A percentile compares a stretch with the other conserved stretches of the same genome.
These are phyloP conservation scores for Agrypnus murinus DNA, from an alignment of 2,888 invertebrate species.

Conservation along the genomic window DNA sequence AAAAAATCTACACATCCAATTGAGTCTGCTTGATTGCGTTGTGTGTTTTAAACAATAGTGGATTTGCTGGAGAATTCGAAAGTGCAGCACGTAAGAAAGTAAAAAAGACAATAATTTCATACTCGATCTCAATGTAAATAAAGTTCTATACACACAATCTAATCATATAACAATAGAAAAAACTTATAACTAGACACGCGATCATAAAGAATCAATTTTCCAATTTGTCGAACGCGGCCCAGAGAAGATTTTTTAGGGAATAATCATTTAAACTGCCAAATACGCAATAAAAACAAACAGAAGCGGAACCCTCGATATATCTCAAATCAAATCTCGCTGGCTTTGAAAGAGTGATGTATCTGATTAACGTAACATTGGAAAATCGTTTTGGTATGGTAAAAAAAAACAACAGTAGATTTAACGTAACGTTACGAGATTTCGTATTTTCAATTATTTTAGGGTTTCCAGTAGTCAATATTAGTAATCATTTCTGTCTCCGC, in stretches of 20 bases:
- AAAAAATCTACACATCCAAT: too few relatives aligned
- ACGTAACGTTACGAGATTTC: constrained; percentile 34
- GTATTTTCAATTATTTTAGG: constrained; percentile 50
- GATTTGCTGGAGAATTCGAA: too few relatives aligned
- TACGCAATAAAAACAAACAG: constrained; percentile 40
- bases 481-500: constrained; percentile 43
- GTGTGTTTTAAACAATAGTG: too few relatives aligned
- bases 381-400: constrained; percentile 44
- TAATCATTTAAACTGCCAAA: constrained; percentile 40
- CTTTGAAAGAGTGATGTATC: constrained; percentile 42
- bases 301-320: constrained; percentile 41
- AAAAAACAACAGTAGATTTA: constrained; percentile 45
- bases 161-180: neutral
- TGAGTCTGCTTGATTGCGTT: too few relatives aligned
- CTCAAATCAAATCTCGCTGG: constrained; percentile 46
- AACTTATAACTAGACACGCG: neutral
- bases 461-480: constrained; percentile 44
- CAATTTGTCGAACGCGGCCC: neutral
- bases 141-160: neutral
- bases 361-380: constrained; percentile 46
- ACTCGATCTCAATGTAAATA: too few relatives aligned
- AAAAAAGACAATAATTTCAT: too few relatives aligned
- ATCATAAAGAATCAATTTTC: constrained; percentile 19
- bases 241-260: constrained; percentile 25
- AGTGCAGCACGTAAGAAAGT: too few relatives aligned